Conservation (phyloP, 2,888 invertebrate species). For the Galeruca laticollis region DNA sequence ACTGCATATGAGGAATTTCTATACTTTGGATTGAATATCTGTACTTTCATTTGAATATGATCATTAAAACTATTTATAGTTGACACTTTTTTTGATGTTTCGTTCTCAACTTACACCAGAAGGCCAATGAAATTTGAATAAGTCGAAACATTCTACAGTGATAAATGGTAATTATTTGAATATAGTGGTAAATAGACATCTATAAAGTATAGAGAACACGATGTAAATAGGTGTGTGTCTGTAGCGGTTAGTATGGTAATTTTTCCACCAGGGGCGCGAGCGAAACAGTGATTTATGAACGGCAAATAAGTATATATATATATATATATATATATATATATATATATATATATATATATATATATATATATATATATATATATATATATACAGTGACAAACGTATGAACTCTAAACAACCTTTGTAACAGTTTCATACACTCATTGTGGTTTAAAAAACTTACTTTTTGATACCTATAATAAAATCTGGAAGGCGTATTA, state of each 20-base stretch:
- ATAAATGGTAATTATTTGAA: conserved; percentile 57
- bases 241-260: conserved; percentile 61
- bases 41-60: too few species aligned
- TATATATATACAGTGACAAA: background rate
- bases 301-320: conserved; percentile 12
- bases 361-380: too few species aligned
- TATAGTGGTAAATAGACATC: conserved; percentile 54
- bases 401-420: conserved; percentile 2
- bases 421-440: background rate
- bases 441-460: too few species aligned
- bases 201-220: conserved; percentile 46
- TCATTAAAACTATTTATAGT: too few species aligned
- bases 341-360: too few species aligned
- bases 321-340: too few species aligned
- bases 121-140: background rate
- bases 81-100: too few species aligned
- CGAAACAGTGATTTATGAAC: conserved; percentile 56
- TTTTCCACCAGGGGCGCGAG: conserved; percentile 55
- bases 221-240: conserved; percentile 61
- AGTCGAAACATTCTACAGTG: conserved; percentile 31
- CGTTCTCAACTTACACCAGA: too few species aligned
- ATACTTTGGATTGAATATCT: too few species aligned
- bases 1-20: too few species aligned
- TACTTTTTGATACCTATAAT: too few species aligned
- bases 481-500: too few species aligned